Conservation (phyloP, 2,888 invertebrate species). For the Macropis europaea region DNA sequence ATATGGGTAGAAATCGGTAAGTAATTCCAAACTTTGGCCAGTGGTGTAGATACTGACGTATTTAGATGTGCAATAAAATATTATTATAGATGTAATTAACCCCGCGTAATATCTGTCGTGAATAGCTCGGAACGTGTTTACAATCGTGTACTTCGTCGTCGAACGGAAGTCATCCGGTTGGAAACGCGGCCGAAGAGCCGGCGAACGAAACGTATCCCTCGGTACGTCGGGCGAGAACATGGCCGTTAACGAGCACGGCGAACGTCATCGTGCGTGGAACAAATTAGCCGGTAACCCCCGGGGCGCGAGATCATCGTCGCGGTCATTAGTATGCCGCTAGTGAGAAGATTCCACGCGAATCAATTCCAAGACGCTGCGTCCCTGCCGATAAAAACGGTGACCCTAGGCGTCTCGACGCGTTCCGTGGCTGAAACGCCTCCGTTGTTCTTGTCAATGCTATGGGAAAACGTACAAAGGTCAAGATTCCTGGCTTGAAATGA, state of each 20-base stretch:
- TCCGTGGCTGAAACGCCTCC: no score
- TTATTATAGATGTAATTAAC: no score
- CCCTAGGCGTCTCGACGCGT: no score
- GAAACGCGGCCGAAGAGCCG: slow-evolving; percentile 25
- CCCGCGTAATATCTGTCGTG: no score
- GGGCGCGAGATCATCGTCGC: slow-evolving; percentile 36
- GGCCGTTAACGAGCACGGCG: slow-evolving; percentile 26
- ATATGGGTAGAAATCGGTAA: no score
- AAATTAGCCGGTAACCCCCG: slow-evolving; percentile 37
- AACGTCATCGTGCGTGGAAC: slow-evolving; percentile 29
- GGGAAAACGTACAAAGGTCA: no score
- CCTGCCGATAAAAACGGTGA: slow-evolving; percentile 40
- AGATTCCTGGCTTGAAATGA: no score
- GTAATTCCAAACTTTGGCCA: no score
- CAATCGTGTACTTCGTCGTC: background rate
- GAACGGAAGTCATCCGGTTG: slow-evolving; percentile 22
- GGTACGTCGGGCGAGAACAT: slow-evolving; percentile 12
- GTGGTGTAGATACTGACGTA: no score
- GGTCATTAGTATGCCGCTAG: slow-evolving; percentile 37
- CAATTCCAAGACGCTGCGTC: slow-evolving; percentile 19
- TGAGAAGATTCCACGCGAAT: slow-evolving; percentile 41
- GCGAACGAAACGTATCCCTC: background rate
- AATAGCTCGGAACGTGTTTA: no score
- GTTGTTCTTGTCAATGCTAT: no score
- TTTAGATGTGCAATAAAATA: no score